Evolutionary conservation across 1,140 invertebrate species (phyloP).

Genomic region (Babylonia areolata): DNA sequence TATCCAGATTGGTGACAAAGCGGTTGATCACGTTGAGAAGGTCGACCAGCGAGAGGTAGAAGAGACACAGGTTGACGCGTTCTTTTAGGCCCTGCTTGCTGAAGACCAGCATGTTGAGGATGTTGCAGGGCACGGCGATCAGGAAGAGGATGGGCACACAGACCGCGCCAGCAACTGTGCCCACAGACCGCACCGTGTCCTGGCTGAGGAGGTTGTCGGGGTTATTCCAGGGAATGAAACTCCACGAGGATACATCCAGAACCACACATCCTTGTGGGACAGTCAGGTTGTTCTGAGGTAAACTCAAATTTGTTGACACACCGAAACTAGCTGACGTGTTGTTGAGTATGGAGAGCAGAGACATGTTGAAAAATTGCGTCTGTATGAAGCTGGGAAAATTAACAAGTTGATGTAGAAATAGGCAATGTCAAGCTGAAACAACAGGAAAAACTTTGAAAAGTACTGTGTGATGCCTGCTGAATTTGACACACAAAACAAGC

Average conservation of each 20-base stretch:
- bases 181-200: background rate
- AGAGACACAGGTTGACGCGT: conserved; percentile 18
- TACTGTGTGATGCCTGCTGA: too few relatives aligned
- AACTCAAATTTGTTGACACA: too few relatives aligned
- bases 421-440: too few relatives aligned
- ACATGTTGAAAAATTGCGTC: too few relatives aligned
- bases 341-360: too few relatives aligned
- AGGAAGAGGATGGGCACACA: background rate
- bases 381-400: too few relatives aligned
- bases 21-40: background rate
- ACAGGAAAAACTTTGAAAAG: too few relatives aligned
- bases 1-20: background rate
- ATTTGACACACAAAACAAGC: too few relatives aligned
- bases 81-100: background rate
- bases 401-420: too few relatives aligned
- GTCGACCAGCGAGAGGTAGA: conserved; percentile 8
- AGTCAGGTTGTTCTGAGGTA: too few relatives aligned
- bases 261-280: background rate
- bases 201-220: background rate
- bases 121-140: background rate
- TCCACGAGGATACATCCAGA: background rate
- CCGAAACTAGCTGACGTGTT: too few relatives aligned
- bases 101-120: conserved; percentile 11
- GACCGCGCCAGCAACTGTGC: background rate
- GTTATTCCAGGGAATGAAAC: background rate